These are phyloP conservation scores for Ophion obscuratus DNA, from an alignment of 2,888 invertebrate species.

Conservation along the genomic window DNA sequence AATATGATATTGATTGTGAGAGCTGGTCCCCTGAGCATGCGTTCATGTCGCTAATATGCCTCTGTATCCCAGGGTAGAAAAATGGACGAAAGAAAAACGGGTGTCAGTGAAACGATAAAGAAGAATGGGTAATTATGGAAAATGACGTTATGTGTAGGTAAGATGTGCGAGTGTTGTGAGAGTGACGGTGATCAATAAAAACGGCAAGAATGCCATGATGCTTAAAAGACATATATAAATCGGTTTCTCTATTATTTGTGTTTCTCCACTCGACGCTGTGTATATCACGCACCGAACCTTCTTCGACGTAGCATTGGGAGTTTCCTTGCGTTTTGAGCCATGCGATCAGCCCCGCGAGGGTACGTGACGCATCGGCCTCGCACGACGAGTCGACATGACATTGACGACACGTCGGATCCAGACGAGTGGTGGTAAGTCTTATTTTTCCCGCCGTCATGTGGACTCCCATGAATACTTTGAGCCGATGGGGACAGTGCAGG, in stretches of 20 bases:
- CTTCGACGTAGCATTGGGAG: too few relatives aligned
- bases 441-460: neutral
- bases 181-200: conserved; percentile 59
- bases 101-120: neutral
- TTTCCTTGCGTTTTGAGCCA: too few relatives aligned
- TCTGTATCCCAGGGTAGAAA: neutral
- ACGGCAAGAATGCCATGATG: conserved; percentile 58
- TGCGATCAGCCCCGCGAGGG: too few relatives aligned
- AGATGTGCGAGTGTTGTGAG: conserved; percentile 15
- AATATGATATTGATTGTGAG: too few relatives aligned
- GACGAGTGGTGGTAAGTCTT: neutral
- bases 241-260: neutral
- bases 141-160: conserved; percentile 23
- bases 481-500: too few relatives aligned
- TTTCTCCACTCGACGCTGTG: too few relatives aligned
- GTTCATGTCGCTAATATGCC: too few relatives aligned
- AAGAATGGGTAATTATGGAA: conserved; percentile 38
- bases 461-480: neutral
- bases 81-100: conserved; percentile 15
- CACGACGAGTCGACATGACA: neutral
- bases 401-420: neutral
- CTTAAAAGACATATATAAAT: conserved; percentile 23
- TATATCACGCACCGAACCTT: too few relatives aligned
- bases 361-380: neutral
- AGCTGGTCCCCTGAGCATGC: too few relatives aligned